These are phyloP conservation scores for Sprattus sprattus DNA, from an alignment of 2,113 vertebrate species.

Conservation along the genomic window DNA sequence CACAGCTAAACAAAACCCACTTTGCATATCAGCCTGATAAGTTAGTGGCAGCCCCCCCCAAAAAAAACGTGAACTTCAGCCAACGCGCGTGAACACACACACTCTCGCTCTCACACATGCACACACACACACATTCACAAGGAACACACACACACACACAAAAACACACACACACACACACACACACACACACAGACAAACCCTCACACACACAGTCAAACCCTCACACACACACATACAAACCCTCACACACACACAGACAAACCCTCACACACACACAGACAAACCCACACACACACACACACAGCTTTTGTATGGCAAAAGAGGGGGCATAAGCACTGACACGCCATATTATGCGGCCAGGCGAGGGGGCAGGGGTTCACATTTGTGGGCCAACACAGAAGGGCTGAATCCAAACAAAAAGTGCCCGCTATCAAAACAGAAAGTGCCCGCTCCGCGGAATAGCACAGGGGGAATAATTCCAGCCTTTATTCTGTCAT, in stretches of 20 bases:
- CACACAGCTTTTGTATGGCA: slow-evolving; percentile 7
- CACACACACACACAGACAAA: not conserved
- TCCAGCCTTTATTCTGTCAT: slow-evolving; percentile 1
- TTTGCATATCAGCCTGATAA: slow-evolving; percentile 71
- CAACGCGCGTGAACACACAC: slow-evolving; percentile 10
- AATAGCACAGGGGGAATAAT: not conserved
- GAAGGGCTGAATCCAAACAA: slow-evolving; percentile 12
- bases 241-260: not conserved
- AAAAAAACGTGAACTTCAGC: slow-evolving; percentile 33
- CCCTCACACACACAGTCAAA: not conserved
- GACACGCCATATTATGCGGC: slow-evolving; percentile 8
- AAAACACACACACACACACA: not conserved
- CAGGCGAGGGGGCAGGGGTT: not conserved
- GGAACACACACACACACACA: not conserved
- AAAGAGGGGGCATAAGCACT: slow-evolving; percentile 15
- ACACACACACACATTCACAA: not conserved
- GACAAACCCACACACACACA: not conserved
- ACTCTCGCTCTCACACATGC: not conserved
- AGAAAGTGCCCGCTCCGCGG: slow-evolving; percentile 3
- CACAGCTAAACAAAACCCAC: slow-evolving; percentile 80
- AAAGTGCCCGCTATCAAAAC: slow-evolving; percentile 13
- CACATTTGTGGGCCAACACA: slow-evolving; percentile 13
- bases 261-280: not conserved
- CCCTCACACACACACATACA: not conserved
- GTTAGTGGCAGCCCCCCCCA: slow-evolving; percentile 39